Percentiles rank a stretch among this genome's conserved stretches.
phyloP scores from a whole-genome alignment of 2,797 vertebrate genomes.

The Hapalemur alaotrensis region DNA sequence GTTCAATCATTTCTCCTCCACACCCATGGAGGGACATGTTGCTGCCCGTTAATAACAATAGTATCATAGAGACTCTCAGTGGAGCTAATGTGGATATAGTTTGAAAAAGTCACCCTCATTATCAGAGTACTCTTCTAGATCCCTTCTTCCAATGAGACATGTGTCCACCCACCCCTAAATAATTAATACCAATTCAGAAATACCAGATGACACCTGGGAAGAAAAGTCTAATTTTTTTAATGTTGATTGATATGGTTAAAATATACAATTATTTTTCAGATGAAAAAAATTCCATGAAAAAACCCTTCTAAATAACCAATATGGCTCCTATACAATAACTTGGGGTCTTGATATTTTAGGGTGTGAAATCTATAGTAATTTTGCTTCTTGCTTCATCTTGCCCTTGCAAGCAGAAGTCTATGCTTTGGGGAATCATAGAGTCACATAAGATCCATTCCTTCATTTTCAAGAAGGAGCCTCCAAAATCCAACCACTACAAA shows the following conservation, averaged over 20 bases:
- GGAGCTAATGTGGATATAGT: background rate
- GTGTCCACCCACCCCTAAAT: background rate
- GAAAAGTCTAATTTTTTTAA: conserved; percentile 10
- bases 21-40: background rate
- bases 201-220: background rate
- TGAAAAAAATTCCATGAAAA: background rate
- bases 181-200: background rate
- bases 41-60: background rate
- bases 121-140: background rate
- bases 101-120: background rate
- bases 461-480: background rate
- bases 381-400: background rate
- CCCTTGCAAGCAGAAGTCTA: background rate
- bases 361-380: background rate
- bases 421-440: background rate
- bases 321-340: background rate
- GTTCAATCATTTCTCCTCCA: background rate
- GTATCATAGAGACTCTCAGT: background rate
- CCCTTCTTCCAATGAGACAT: background rate
- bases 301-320: background rate
- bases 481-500: background rate
- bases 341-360: background rate
- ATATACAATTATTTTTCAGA: background rate
- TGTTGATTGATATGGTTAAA: background rate
- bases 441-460: background rate